These are phyloP conservation scores for Quadriops clusia DNA, from an alignment of 2,888 invertebrate genomes.

Conservation along the genomic window DNA sequence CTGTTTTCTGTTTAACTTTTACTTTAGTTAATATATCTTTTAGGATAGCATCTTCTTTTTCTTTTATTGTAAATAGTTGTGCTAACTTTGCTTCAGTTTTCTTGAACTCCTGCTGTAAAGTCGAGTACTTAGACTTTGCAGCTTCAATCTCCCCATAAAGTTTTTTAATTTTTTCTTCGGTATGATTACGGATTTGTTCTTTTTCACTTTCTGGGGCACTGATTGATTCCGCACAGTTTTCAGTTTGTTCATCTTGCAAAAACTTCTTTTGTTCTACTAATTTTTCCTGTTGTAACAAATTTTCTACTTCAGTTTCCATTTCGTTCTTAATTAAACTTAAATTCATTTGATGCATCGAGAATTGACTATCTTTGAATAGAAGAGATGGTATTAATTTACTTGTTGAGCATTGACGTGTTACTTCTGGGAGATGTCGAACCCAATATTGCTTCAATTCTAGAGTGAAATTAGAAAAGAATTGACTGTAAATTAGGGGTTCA, in stretches of 20 bases:
- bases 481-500: no score
- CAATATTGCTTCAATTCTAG: constrained; percentile 31
- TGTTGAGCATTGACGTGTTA: constrained; percentile 30
- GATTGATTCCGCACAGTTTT: no score
- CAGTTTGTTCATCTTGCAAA: constrained; percentile 21
- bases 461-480: constrained; percentile 16
- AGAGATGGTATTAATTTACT: constrained; percentile 31
- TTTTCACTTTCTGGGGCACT: no score
- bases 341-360: constrained; percentile 17
- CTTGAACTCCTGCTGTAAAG: constrained; percentile 14
- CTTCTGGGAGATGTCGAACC: constrained; percentile 27
- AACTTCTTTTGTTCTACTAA: constrained; percentile 11
- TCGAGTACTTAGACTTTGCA: constrained; percentile 21
- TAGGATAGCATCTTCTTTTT: constrained; percentile 35
- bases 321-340: constrained; percentile 10
- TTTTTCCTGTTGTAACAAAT: constrained; percentile 1
- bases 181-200: no score
- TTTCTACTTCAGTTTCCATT: constrained; percentile 10
- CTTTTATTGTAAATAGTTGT: constrained; percentile 23
- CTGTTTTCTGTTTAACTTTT: constrained; percentile 46
- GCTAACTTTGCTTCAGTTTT: constrained; percentile 12
- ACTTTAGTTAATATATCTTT: constrained; percentile 34
- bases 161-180: no score
- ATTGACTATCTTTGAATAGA: constrained; percentile 23
- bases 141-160: no score